Base-by-base conservation (phyloP, 2,113 vertebrate species). In the Dunckerocampus dactyliophorus region DNA sequence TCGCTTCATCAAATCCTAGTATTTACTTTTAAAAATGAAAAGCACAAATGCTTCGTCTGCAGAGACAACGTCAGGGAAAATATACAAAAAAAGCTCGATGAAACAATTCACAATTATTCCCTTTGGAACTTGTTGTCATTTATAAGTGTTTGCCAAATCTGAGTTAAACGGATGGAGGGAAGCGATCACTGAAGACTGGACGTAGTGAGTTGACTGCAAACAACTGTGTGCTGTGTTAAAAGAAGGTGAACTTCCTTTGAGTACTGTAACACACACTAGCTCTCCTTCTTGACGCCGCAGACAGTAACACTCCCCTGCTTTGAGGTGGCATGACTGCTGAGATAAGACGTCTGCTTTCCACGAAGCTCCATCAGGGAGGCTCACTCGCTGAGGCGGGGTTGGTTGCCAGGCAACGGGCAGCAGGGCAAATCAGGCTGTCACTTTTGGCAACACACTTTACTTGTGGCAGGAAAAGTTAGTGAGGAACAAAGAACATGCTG, bases 261-360 rank as follows among this genome's bases (percentile, higher is more conserved):
- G n/a, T 39, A 28, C 12, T 39, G 17, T 39, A 55, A 39, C 16
- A 37, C 28, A 54, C n/a, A n/a, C 52, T 4, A 54, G 3, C 34
- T 54, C 52, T 55, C 39, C 16, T 2, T 31, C 31, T 17, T 54
- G 16, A 13, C 39, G 53, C n/a, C 17, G 53, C 53, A 34, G 31
- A 55, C 3, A 37, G n/a, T 6, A 37, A n/a, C 53, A 55, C 53
- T 34, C 24, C 51, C 51, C 12, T 9, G 24, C 17, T 55, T 37
- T 55, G 53, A 55, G 53, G 31, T 39, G 53, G 53, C 31, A 39
- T 19, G 31, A 55, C 53, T 55, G 53, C 53, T 39, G 53, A 55
- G 53, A 53, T 34, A 34, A 53, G 51, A 53, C 24, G 7, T 16
- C 24, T 24, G 31, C 31, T 55, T 39, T 55, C 31, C 31, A 55